Base-by-base conservation (phyloP, 2,888 invertebrate genomes). In the Zaprionus obscuricornis region DNA sequence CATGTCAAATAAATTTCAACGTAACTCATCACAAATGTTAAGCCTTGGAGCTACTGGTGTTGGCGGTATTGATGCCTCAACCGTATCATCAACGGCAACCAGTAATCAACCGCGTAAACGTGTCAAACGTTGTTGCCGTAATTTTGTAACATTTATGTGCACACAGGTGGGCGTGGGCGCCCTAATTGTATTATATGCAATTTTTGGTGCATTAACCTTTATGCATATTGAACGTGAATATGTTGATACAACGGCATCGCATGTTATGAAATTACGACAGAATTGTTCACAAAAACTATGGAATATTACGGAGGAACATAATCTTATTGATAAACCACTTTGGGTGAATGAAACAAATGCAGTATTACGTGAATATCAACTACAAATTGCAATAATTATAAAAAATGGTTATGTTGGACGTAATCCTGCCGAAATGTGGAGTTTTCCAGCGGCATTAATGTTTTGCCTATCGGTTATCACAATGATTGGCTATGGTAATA, bases 131-230 rank as follows among this genome's bases (percentile, higher is more conserved):
- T 97, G 96, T 88, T 95, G 95, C 83, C 92, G 97, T 33, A 96
- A 96, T 89, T 92, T 96, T 75, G 93, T 96, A 52, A 96, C 96
- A 4, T 97, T 97, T 87, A 97, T 97, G 96, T 97, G 96, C 91
- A 97, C 97, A 4, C 96, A 96, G 92, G 95, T 95, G 85, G 97
- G 97, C 73, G 96, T 97, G 24, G 97, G 96, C 51, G 96, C 95
- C 5, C 91, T 97, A 11, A 95, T 97, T 36, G 96, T 97, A 1
- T 94, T 96, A 67, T 97, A 97, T 88, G 95, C 97, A 18, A 94
- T 97, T 50, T 93, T 96, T 20, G 97, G 97, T 0, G 96, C 97
- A 0, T 93, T 95, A 11, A 93, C 94, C 37, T 97, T 97, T 88
- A 94, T 93, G 90, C 92, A 93, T 71, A 94, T 97, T 34, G 97